These are phyloP conservation scores for Anneissia japonica DNA, from an alignment of 35 echinoderm and acorn worm species.

Conservation along the genomic window DNA sequence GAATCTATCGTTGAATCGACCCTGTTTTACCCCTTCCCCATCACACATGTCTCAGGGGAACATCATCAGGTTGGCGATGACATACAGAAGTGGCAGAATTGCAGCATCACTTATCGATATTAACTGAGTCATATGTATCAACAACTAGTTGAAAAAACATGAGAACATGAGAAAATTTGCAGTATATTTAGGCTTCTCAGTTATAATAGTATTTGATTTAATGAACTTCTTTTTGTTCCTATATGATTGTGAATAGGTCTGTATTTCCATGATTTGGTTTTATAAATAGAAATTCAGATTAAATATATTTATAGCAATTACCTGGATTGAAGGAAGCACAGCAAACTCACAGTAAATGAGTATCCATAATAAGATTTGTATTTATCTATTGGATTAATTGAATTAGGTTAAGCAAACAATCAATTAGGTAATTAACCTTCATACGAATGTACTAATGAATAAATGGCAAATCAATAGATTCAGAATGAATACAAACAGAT, in stretches of 20 bases:
- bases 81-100: not conserved
- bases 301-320: too few relatives aligned
- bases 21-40: not conserved
- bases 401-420: not conserved
- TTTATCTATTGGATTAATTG: not conserved
- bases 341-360: too few relatives aligned
- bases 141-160: not conserved
- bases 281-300: too few relatives aligned
- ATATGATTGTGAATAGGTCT: too few relatives aligned
- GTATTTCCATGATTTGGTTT: too few relatives aligned
- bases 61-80: not conserved
- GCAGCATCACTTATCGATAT: not conserved
- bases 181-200: too few relatives aligned
- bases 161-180: not conserved
- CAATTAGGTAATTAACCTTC: not conserved
- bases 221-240: too few relatives aligned
- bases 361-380: too few relatives aligned
- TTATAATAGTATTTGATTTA: too few relatives aligned
- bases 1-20: not conserved
- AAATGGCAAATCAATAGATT: not conserved
- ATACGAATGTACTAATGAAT: not conserved
- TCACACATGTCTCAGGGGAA: not conserved
- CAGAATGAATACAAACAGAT: not conserved
- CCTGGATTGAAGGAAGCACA: too few relatives aligned
- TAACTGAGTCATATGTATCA: not conserved